Evolutionary conservation across 2,113 vertebrate genomes (phyloP).

Genomic region (Delphinapterus leucas): DNA sequence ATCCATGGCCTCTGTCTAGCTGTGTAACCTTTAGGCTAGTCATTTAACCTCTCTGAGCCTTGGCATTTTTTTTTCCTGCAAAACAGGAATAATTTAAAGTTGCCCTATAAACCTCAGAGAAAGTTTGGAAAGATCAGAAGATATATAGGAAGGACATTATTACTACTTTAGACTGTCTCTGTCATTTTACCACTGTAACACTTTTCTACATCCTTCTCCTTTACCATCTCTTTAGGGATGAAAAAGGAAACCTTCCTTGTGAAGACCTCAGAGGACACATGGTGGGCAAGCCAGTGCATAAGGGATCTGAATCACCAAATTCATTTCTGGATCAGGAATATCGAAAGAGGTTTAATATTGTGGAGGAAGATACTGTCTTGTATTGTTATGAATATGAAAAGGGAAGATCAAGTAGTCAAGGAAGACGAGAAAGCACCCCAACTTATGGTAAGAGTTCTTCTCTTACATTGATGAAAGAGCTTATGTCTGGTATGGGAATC

Average conservation of each 20-base stretch:
- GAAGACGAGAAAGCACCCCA: conserved; percentile 93
- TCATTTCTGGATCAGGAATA: conserved; percentile 99
- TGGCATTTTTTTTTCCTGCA: not conserved
- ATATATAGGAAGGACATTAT: not conserved
- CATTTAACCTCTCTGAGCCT: not conserved
- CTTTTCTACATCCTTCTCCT: not conserved
- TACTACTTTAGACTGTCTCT: not conserved
- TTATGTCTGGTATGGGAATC: not conserved
- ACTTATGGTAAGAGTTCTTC: conserved; percentile 89
- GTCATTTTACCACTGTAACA: not conserved
- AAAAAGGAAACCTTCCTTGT: conserved; percentile 90
- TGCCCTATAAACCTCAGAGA: not conserved
- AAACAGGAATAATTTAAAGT: conserved; percentile 26
- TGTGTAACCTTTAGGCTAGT: not conserved
- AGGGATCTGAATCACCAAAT: conserved; percentile 97
- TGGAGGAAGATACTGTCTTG: conserved; percentile 95
- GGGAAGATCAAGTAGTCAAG: conserved; percentile 91
- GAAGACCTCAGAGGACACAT: conserved; percentile 92
- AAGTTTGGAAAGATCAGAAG: not conserved
- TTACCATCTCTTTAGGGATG: conserved; percentile 85
- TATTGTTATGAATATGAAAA: conserved; percentile 99
- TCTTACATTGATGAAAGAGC: not conserved
- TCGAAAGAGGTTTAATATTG: conserved; percentile 91
- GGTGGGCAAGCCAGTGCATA: conserved; percentile 88
- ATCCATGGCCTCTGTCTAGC: not conserved